Base-by-base conservation (phyloP, 2,888 invertebrate genomes). In the Stenoptilia bipunctidactyla region DNA sequence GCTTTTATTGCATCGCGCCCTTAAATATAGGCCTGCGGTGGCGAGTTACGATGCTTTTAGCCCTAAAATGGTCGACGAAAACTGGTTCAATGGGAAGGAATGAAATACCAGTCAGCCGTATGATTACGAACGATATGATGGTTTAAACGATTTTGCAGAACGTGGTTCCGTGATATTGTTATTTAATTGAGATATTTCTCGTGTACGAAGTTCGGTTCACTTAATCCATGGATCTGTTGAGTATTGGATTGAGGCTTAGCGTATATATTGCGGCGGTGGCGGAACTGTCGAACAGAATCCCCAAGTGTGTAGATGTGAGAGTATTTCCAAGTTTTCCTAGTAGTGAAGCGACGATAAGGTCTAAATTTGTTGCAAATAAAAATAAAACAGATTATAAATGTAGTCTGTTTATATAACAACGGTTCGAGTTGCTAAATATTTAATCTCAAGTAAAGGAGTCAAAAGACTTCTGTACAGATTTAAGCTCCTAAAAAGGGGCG, bases 1-100 rank as follows among this genome's bases (percentile, higher is more conserved):
- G 71, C 72, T 82, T 77, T 80, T 83, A 80, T 83, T 80, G 79
- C 73, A 69, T 72, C 61, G 67, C 69, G 68, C 67, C 74, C 75
- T 72, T 82, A 80, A 80, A 80, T 79, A 82, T 82, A 79, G 77
- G 72, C 67, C 58, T 73, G 65, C 49, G 60, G 61, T 70, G 62
- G 65, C 57, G 61, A 61, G 63, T 63, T 66, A 65, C 65, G 61
- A 66, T 61, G 66, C 64, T 74, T 68, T 73, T 66, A 66, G 63
- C 51, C 61, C 58, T 66, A 66, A 73, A 69, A 70, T 67, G 60
- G 69, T 71, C 63, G 62, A 53, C 49, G 53, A 57, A 55, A 55
- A 64, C 62, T 61, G 59, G 56, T 64, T 61, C 30, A 30, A 30
- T 30, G 30, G 30, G 30, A 30, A 30, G 30, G 30, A 30, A 30